A percentile compares a stretch with the other conserved stretches of the same genome.
Evolutionary conservation across 2,888 invertebrate species (phyloP).

Genomic region (Sinohyriopsis cumingii): DNA sequence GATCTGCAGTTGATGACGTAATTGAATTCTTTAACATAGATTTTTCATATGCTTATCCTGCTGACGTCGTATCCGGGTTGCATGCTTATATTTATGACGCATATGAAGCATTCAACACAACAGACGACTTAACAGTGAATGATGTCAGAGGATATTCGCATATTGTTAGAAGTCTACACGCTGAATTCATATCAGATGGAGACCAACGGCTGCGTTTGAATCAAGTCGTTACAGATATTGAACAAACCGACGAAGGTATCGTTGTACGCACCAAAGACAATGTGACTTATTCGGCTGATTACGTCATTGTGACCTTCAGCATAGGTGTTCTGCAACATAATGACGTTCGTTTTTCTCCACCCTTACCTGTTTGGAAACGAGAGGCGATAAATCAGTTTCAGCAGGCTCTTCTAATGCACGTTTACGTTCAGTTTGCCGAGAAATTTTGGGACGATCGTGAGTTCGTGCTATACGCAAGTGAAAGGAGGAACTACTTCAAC

Average conservation of each 20-base stretch:
- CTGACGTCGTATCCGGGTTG: constrained; percentile 16
- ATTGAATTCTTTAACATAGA: constrained; percentile 18
- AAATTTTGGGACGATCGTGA: constrained; percentile 29
- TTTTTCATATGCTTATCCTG: neutral
- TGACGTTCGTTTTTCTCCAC: constrained; percentile 22
- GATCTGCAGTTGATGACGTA: constrained; percentile 12
- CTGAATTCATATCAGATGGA: constrained; percentile 1
- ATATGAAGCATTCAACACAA: constrained; percentile 11
- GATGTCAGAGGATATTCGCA: constrained; percentile 16
- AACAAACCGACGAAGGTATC: constrained; percentile 12
- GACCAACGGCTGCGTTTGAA: constrained; percentile 17
- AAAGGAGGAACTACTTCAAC: constrained; percentile 12
- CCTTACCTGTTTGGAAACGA: constrained; percentile 25
- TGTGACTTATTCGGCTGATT: constrained; percentile 16
- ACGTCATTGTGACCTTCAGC: constrained; percentile 35
- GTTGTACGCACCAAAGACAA: constrained; percentile 20
- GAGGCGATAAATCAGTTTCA: constrained; percentile 22
- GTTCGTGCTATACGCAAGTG: constrained; percentile 21
- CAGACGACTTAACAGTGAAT: constrained; percentile 12
- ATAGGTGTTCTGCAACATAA: constrained; percentile 36
- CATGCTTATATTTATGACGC: constrained; percentile 11
- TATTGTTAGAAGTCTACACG: constrained; percentile 10
- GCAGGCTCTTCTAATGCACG: constrained; percentile 14
- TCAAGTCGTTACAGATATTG: constrained; percentile 18
- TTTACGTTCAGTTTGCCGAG: constrained; percentile 25